Conservation (phyloP, 2,113 vertebrate species). For the Pongo pygmaeus region DNA sequence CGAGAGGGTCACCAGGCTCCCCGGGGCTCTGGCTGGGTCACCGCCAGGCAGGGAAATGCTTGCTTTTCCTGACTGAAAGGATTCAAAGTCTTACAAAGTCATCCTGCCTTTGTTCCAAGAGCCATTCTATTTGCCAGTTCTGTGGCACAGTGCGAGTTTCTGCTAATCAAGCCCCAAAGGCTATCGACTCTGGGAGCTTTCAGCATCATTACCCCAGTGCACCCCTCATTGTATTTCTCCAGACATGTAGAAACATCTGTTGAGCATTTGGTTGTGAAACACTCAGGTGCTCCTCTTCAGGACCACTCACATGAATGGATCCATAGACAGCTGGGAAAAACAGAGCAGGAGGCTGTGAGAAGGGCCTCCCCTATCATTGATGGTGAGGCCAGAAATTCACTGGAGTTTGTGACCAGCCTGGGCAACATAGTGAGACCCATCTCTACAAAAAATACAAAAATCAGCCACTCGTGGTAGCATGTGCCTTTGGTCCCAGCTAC, state of each 20-base stretch:
- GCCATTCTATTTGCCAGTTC: background rate
- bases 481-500: no score
- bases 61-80: background rate
- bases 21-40: background rate
- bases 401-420: background rate
- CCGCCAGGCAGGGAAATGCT: background rate
- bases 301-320: constrained; percentile 16
- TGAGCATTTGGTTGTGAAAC: constrained; percentile 31
- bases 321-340: background rate
- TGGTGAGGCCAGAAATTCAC: background rate
- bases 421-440: no score
- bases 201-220: background rate
- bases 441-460: no score
- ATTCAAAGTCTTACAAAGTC: background rate
- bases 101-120: background rate
- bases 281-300: background rate
- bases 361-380: rapidly evolving
- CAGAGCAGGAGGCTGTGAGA: background rate
- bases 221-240: constrained; percentile 38
- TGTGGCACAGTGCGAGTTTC: background rate
- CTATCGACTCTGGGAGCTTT: background rate
- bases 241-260: constrained; percentile 25
- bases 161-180: background rate
- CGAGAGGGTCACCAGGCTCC: background rate
- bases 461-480: no score